phyloP scores from a whole-genome alignment of 2,113 vertebrate genomes.

The Atherinomorus stipes region DNA sequence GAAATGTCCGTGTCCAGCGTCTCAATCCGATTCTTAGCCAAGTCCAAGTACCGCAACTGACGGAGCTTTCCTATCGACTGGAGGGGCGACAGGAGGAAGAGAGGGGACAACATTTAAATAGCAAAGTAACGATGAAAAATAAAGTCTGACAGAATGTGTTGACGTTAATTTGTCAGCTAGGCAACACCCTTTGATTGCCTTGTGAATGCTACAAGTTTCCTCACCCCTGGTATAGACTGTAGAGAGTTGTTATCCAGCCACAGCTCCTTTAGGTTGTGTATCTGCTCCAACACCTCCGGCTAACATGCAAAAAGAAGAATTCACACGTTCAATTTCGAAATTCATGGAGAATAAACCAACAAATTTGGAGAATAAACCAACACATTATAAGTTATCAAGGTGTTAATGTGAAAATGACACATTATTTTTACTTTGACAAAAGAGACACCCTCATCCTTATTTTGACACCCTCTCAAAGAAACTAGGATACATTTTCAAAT shows the following conservation, averaged over 20 bases:
- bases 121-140: no score
- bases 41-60: slow-evolving; percentile 96
- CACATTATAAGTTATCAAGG: not conserved
- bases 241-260: slow-evolving; percentile 99
- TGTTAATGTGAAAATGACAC: not conserved
- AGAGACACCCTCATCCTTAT: no score
- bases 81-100: slow-evolving; percentile 46
- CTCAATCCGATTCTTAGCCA: slow-evolving; percentile 99
- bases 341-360: not conserved
- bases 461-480: no score
- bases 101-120: no score
- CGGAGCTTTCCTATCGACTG: slow-evolving; percentile 98
- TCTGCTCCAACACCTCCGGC: slow-evolving; percentile 98
- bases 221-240: slow-evolving; percentile 96
- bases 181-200: not conserved
- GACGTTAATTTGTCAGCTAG: not conserved
- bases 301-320: slow-evolving; percentile 65
- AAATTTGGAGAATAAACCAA: no score
- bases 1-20: slow-evolving; percentile 93
- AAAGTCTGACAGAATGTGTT: not conserved
- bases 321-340: not conserved
- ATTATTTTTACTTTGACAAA: no score
- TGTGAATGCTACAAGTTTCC: slow-evolving; percentile 37
- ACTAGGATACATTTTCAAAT: no score
- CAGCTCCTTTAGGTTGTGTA: slow-evolving; percentile 94